These are phyloP conservation scores for Scaptomyza montana DNA, from an alignment of 1,140 invertebrate species.

Conservation along the genomic window DNA sequence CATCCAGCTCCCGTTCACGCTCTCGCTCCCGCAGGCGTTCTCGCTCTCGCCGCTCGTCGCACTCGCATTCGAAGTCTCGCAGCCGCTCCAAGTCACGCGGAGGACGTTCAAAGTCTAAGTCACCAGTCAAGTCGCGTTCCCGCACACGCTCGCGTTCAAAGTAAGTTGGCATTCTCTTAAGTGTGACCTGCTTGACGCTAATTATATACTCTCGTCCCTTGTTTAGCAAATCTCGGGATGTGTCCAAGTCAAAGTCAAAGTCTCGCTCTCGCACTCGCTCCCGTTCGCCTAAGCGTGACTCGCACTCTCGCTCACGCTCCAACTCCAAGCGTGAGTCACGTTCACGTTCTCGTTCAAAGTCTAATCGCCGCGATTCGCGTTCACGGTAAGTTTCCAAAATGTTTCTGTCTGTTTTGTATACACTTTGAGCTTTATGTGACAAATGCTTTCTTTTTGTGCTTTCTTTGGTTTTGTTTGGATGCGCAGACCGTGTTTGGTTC, in stretches of 20 bases:
- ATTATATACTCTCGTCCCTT: not conserved
- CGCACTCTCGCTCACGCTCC: slow-evolving; percentile 81
- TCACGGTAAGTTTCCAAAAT: slow-evolving; percentile 76
- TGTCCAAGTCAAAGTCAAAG: slow-evolving; percentile 85
- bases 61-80: slow-evolving; percentile 87
- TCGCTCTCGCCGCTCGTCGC: slow-evolving; percentile 86
- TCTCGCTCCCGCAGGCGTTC: slow-evolving; percentile 89
- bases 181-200: not conserved
- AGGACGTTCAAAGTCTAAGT: slow-evolving; percentile 89
- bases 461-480: slow-evolving; percentile 76
- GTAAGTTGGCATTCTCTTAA: slow-evolving; percentile 50
- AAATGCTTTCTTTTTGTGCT: slow-evolving; percentile 58
- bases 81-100: slow-evolving; percentile 88
- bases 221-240: slow-evolving; percentile 81
- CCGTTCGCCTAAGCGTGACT: slow-evolving; percentile 81
- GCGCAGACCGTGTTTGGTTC: slow-evolving; percentile 58
- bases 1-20: slow-evolving; percentile 89
- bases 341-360: slow-evolving; percentile 83
- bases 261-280: slow-evolving; percentile 85
- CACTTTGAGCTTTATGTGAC: slow-evolving; percentile 21
- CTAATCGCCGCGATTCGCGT: slow-evolving; percentile 82
- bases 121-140: slow-evolving; percentile 89
- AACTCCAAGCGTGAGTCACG: slow-evolving; percentile 83
- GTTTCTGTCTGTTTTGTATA: slow-evolving; percentile 12
- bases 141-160: slow-evolving; percentile 84